phyloP scores from a whole-genome alignment of 23 tunicate species.

The Botrylloides violaceus region DNA sequence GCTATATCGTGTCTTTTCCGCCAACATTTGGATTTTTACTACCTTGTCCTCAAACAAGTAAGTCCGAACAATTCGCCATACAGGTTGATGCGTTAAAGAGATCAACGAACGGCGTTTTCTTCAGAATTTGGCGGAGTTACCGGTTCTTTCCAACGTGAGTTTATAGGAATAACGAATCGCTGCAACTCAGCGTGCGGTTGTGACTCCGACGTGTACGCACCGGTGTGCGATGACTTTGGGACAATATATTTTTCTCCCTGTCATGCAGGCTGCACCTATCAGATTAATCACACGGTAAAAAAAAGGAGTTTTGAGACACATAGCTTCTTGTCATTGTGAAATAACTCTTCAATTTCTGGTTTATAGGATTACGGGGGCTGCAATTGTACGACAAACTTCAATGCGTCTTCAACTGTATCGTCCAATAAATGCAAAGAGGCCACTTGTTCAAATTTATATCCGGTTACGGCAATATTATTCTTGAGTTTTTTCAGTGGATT shows the following conservation, averaged over 20 bases:
- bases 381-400: background rate
- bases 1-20: constrained; percentile 3
- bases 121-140: background rate
- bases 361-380: background rate
- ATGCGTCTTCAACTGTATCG: background rate
- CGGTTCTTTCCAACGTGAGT: background rate
- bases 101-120: too few species aligned
- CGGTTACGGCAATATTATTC: background rate
- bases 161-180: background rate
- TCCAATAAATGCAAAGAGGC: background rate
- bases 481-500: constrained; percentile 4
- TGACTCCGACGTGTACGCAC: background rate
- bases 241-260: constrained; percentile 6
- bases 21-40: background rate
- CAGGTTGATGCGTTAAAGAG: background rate
- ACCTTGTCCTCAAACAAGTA: constrained; percentile 1
- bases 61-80: too few species aligned
- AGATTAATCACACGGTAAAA: constrained; percentile 2
- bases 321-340: too few species aligned
- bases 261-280: constrained; percentile 1
- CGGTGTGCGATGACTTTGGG: constrained; percentile 4
- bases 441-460: background rate
- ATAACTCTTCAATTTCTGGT: background rate
- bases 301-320: too few species aligned
- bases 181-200: constrained; percentile 7